These are phyloP conservation scores for Triplophysa siluroides DNA, from an alignment of 2,113 vertebrate species.

Conservation along the genomic window DNA sequence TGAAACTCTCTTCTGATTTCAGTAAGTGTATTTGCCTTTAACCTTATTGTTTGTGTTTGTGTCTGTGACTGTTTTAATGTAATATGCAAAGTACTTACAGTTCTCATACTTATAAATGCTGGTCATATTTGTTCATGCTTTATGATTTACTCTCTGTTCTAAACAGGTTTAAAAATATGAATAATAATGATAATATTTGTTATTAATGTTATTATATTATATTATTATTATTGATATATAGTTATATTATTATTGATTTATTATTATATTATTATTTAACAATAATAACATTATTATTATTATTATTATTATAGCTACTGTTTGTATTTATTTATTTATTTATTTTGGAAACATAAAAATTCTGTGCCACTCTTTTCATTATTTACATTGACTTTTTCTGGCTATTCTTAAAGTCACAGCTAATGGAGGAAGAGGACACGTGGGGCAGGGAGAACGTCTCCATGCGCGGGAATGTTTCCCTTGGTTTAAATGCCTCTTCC, in stretches of 20 bases:
- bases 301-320: too few relatives aligned
- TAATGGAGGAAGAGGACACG: conserved; percentile 58
- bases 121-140: too few relatives aligned
- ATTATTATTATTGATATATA: too few relatives aligned
- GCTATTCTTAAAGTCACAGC: conserved; percentile 31
- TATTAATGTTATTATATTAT: too few relatives aligned
- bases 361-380: not conserved
- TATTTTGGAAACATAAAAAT: too few relatives aligned
- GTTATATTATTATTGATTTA: too few relatives aligned
- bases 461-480: conserved; percentile 53
- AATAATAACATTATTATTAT: too few relatives aligned
- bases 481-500: conserved; percentile 38
- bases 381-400: not conserved
- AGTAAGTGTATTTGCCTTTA: conserved; percentile 23
- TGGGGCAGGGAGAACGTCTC: conserved; percentile 4
- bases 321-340: too few relatives aligned
- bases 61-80: not conserved
- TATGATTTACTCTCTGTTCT: not conserved
- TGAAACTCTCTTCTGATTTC: conserved; percentile 16
- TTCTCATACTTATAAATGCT: not conserved
- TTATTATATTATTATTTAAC: too few relatives aligned
- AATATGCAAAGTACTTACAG: not conserved
- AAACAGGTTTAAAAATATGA: not conserved
- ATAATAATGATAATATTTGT: too few relatives aligned
- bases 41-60: not conserved